A percentile compares a stretch with the other conserved stretches of the same genome.
These are phyloP conservation scores for Scomberomorus guttatus DNA, from an alignment of 2,797 vertebrate species.

Conservation along the genomic window DNA sequence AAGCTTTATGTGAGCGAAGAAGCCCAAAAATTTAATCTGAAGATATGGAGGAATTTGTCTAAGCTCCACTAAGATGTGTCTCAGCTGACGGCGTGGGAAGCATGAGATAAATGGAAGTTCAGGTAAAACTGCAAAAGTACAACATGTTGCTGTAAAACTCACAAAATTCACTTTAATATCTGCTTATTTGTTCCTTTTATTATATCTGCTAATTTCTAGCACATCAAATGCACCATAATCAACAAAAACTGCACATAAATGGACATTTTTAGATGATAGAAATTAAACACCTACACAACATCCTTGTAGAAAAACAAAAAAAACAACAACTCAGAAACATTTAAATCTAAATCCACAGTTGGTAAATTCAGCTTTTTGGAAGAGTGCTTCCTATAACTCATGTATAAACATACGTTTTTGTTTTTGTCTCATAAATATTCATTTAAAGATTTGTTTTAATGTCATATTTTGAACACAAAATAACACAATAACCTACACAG, in stretches of 20 bases:
- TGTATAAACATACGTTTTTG: neutral
- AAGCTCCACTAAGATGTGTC: slow-evolving; percentile 23
- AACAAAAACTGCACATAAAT: slow-evolving; percentile 16
- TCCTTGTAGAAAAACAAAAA: slow-evolving; percentile 28
- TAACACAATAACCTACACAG: neutral
- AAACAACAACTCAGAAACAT: slow-evolving; percentile 24
- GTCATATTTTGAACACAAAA: too few species aligned
- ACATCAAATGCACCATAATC: neutral
- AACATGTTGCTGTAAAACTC: neutral
- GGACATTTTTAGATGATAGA: neutral
- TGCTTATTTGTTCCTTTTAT: slow-evolving; percentile 6
- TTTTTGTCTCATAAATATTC: too few species aligned
- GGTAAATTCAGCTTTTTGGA: neutral
- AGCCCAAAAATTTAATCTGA: slow-evolving; percentile 33
- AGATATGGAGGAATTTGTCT: slow-evolving; percentile 50
- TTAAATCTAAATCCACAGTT: neutral
- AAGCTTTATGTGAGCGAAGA: slow-evolving; percentile 5
- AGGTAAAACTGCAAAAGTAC: neutral
- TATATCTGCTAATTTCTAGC: neutral
- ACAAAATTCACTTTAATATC: slow-evolving; percentile 4
- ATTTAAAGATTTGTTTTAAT: too few species aligned
- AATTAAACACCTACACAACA: slow-evolving; percentile 38
- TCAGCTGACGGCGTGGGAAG: slow-evolving; percentile 14
- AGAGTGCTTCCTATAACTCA: neutral
- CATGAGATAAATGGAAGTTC: neutral